A percentile compares a stretch with the other conserved stretches of the same genome.
These are phyloP conservation scores for Dicrostonyx torquatus DNA, from an alignment of 2,797 vertebrate species.

Conservation along the genomic window DNA sequence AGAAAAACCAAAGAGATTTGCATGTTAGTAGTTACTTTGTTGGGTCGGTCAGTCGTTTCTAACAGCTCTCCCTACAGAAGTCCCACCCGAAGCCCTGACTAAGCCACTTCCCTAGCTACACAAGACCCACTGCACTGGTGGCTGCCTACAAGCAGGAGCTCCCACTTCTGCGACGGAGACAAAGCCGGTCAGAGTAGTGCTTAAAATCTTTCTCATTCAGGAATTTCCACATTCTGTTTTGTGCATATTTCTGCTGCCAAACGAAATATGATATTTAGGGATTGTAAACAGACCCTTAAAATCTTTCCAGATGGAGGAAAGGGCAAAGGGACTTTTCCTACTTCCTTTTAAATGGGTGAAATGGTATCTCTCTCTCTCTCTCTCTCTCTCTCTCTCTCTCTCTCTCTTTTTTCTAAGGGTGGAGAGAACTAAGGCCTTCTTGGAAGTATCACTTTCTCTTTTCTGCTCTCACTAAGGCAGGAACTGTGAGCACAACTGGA, in stretches of 20 bases:
- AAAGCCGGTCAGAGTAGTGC: background rate
- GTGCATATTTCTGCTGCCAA: slow-evolving; percentile 27
- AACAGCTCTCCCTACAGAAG: background rate
- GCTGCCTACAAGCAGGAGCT: background rate
- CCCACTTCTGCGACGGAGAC: background rate
- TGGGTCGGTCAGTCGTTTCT: background rate
- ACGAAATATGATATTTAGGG: slow-evolving; percentile 30
- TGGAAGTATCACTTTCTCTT: background rate
- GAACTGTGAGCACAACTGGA: background rate
- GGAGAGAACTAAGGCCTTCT: background rate
- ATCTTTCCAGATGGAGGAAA: background rate
- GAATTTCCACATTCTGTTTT: background rate
- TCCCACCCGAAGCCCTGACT: background rate
- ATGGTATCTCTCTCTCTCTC: background rate
- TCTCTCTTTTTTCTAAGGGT: background rate
- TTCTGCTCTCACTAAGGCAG: background rate
- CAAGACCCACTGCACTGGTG: background rate
- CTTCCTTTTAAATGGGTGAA: background rate
- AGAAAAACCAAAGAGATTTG: background rate
- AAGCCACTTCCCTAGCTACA: background rate
- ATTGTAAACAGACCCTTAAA: slow-evolving; percentile 30
- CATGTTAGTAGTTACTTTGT: background rate
- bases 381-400: no score
- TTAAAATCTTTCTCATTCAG: slow-evolving; percentile 31
- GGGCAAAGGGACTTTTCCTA: background rate